Evolutionary conservation across 2,113 vertebrate species (phyloP), one percentile per base, ranked within the genome.

Genomic region (Pluvialis apricaria): DNA sequence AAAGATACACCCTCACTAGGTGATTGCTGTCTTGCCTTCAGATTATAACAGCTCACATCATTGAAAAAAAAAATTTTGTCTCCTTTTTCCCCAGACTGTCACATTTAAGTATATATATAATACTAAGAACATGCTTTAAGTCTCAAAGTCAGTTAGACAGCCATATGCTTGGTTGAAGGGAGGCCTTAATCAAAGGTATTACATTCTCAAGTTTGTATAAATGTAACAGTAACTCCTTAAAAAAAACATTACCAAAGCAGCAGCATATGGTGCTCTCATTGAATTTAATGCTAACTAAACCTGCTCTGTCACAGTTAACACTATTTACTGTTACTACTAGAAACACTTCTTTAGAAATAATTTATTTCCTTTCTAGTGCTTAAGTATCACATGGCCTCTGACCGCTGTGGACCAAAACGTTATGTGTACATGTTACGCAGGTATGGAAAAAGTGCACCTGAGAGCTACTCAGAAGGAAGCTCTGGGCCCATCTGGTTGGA

Each of bases 401-500:
- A 47, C 40, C 40, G 47, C 31, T 32, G 8, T 11, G 76, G 66
- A 75, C 42, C 32, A 80, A 62, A 86, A 22, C 0, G 0, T 42
- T 54, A 60, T 1, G 6, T 58, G 8, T 11, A 28, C 0, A 28
- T 94, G 42, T 92, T 86, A 72, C 5, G 6, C 96, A 98, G 99
- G 94, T 98, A 98, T 34, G 98, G 99, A 21, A 98, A 97, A 92
- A 98, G 96, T 8, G 85, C 95, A 9, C 76, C 97, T 5, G 97
- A 97, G 65, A 96, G 94, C 79, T 97, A 92, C 68, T 98, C 98
- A 10, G 98, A 98, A 81, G 97, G 91, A 81, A 97, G 97, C 38
- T 58, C 94, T 4, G 98, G 98, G 92, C 98, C 98, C 40, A 99
- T 99, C 96, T 98, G 99, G 96, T 57, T 99, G 97, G 99, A 99